These are phyloP conservation scores for Taphrorychus bicolor DNA, from an alignment of 2,888 invertebrate species.

Conservation along the genomic window DNA sequence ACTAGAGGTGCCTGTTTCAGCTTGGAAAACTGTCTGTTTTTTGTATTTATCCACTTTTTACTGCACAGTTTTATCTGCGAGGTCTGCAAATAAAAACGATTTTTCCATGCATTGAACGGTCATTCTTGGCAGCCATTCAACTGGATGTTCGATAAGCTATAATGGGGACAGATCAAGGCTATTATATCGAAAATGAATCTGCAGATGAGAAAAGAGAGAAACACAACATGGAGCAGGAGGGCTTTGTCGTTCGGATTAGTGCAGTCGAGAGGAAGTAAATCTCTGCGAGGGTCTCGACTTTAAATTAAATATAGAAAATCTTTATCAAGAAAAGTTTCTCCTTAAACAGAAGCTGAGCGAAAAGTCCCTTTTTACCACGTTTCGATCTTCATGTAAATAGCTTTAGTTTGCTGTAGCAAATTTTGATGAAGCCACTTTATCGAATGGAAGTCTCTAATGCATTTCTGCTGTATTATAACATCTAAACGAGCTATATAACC, in stretches of 20 bases:
- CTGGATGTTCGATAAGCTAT: conserved; percentile 8
- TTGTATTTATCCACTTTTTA: not conserved
- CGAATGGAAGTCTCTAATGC: no score
- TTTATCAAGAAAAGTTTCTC: no score
- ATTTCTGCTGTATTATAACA: no score
- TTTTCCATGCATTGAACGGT: not conserved
- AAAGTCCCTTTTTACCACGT: no score
- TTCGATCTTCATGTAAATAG: no score
- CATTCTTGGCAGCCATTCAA: conserved; percentile 7
- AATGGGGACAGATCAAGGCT: conserved; percentile 5
- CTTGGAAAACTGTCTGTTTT: no score
- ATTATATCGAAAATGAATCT: conserved; percentile 7
- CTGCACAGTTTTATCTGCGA: not conserved
- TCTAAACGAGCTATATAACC: no score
- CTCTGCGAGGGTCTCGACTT: not conserved
- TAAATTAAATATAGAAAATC: not conserved
- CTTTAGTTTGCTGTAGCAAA: no score
- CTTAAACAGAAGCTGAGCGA: no score
- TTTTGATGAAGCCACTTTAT: no score
- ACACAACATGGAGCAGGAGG: not conserved
- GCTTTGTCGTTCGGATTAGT: not conserved
- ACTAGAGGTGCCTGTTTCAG: not conserved
- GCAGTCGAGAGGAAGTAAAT: not conserved
- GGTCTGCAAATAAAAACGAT: not conserved
- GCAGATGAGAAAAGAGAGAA: not conserved